Conservation (phyloP, 2,888 invertebrate genomes). For the Brenthis hecate region DNA sequence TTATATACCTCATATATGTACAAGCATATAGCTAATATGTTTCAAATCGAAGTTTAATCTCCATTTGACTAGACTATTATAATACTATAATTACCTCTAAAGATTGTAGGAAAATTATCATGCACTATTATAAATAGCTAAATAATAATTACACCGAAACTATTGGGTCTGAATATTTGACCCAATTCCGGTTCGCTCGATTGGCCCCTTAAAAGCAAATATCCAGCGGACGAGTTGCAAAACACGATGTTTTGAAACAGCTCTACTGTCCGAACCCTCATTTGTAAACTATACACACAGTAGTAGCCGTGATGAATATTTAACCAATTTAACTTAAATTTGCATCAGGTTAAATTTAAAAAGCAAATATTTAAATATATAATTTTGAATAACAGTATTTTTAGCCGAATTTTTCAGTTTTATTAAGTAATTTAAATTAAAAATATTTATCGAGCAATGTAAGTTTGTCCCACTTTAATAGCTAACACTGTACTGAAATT, state of each 20-base stretch:
- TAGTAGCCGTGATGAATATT: conserved; percentile 39
- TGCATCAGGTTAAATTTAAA: conserved; percentile 6
- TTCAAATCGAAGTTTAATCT: too few relatives aligned
- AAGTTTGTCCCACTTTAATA: too few relatives aligned
- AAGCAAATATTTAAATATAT: conserved; percentile 11
- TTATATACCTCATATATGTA: too few relatives aligned
- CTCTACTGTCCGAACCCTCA: conserved; percentile 62
- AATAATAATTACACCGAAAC: background rate
- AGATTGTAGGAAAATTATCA: too few relatives aligned
- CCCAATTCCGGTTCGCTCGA: conserved; percentile 3
- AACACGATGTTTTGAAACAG: conserved; percentile 60
- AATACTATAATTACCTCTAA: too few relatives aligned
- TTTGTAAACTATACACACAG: conserved; percentile 46
- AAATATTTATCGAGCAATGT: too few relatives aligned
- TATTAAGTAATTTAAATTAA: too few relatives aligned
- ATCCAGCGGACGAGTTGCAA: conserved; percentile 43
- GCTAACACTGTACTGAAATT: too few relatives aligned
- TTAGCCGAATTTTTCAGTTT: background rate
- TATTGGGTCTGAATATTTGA: background rate
- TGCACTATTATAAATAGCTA: too few relatives aligned
- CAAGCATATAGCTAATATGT: too few relatives aligned
- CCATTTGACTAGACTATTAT: too few relatives aligned
- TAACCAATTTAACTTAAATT: conserved; percentile 11
- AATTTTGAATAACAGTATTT: background rate
- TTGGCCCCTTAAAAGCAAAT: conserved; percentile 48